Evolutionary conservation across 1,140 invertebrate genomes (phyloP), one percentile per base, ranked within the genome.

Genomic region (Drosophila simulans): DNA sequence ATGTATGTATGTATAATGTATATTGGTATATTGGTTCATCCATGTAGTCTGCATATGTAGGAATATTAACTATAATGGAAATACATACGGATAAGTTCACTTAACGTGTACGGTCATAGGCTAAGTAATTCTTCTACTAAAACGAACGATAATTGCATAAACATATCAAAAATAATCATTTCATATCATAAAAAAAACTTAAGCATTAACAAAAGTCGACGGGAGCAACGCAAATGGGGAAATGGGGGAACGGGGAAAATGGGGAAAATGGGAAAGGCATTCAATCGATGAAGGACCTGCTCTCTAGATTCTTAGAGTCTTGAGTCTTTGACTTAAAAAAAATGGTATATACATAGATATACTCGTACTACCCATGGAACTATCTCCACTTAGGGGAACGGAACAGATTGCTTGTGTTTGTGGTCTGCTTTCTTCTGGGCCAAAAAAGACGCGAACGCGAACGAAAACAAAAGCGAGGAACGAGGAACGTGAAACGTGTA

Each of bases 61-160:
- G 49, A 72, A 73, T 73, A 72, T 73, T 73, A 72, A 73, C 66
- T 73, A 73, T 69, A 70, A 57, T 70, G 66, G 66, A 57, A 70
- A 70, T 70, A 70, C 48, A 75, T 75, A 75, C 39, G 71, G 48
- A 54, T 58, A 75, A 52, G 71, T 71, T 46, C 13, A 25, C 64
- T 69, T 57, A 59, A 25, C 57, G 54, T 60, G 20, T 39, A 54
- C 52, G 52, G 13, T 39, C 52, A 22, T 54, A 22, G 34, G 20
- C 35, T 52, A 66, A 66, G 39, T 71, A 71, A 72, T 72, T 72
- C 55, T 51, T 72, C 70, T 73, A 72, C 55, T 60, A 49, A 48
- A 60, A 60, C 39, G 35, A 11, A 35, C 20, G 45, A 72, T 72
- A 45, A 51, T 72, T 54, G 52, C 34, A 56, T 58, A 59, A 54